These are phyloP conservation scores for Eumaeus atala DNA, from an alignment of 1,140 invertebrate species.

Conservation along the genomic window DNA sequence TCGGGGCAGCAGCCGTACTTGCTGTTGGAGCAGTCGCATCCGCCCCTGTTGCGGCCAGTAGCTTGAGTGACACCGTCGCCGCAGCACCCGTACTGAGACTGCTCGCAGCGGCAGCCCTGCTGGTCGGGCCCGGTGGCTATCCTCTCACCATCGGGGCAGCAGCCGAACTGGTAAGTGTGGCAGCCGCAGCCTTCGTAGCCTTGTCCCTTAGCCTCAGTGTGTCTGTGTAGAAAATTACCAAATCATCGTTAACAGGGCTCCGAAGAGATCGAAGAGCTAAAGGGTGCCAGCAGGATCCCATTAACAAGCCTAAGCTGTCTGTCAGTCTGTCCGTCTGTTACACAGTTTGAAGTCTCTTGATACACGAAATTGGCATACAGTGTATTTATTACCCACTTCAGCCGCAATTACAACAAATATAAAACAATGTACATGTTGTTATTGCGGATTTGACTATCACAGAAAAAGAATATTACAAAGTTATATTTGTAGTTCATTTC, in stretches of 20 bases:
- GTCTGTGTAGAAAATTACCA: slow-evolving; percentile 36
- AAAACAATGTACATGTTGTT: too few species aligned
- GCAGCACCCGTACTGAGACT: slow-evolving; percentile 89
- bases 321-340: too few species aligned
- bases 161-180: slow-evolving; percentile 92
- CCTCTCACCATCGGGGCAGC: slow-evolving; percentile 92
- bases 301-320: too few species aligned
- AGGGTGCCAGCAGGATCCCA: too few species aligned
- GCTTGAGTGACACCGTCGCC: slow-evolving; percentile 86
- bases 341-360: too few species aligned
- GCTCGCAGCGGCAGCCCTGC: slow-evolving; percentile 88
- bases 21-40: slow-evolving; percentile 86
- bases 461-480: too few species aligned
- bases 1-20: slow-evolving; percentile 92
- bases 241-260: neutral
- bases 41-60: slow-evolving; percentile 79
- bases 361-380: too few species aligned
- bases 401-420: too few species aligned
- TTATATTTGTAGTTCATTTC: too few species aligned
- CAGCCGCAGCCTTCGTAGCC: slow-evolving; percentile 89
- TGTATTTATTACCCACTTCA: too few species aligned
- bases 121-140: slow-evolving; percentile 83
- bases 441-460: too few species aligned
- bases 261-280: too few species aligned
- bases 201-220: slow-evolving; percentile 80